Evolutionary conservation across 2,888 invertebrate species (phyloP).

Genomic region (Orchestes rusci): DNA sequence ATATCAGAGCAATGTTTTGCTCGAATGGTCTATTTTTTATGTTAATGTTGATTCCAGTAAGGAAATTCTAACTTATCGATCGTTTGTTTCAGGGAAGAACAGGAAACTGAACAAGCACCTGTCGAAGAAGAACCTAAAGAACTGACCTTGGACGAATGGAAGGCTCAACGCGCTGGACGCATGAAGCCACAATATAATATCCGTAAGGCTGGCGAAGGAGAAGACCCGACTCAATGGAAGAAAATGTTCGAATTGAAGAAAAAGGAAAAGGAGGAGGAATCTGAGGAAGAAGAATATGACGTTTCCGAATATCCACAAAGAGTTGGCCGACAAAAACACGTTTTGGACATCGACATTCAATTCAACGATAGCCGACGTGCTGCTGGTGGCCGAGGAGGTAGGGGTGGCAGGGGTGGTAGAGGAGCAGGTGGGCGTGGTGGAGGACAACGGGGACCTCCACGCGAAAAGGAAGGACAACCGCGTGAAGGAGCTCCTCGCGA

Average conservation of each 20-base stretch:
- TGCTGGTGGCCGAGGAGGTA: constrained; percentile 55
- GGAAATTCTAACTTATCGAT: too few species aligned
- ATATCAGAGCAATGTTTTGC: too few species aligned
- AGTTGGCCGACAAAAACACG: constrained; percentile 77
- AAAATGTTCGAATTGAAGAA: constrained; percentile 75
- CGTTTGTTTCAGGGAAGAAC: constrained; percentile 38
- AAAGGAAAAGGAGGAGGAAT: constrained; percentile 54
- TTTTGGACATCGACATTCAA: constrained; percentile 81
- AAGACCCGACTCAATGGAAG: constrained; percentile 87
- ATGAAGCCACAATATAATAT: constrained; percentile 83
- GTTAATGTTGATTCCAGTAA: too few species aligned
- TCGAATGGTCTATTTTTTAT: too few species aligned
- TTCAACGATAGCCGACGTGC: constrained; percentile 75
- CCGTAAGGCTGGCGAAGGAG: constrained; percentile 91
- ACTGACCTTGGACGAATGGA: constrained; percentile 92
- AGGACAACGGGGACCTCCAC: constrained; percentile 34
- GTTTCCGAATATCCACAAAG: constrained; percentile 76
- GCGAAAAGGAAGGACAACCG: constrained; percentile 37
- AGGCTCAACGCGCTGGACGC: constrained; percentile 74
- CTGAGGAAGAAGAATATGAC: constrained; percentile 56
- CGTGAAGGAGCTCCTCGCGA: constrained; percentile 33
- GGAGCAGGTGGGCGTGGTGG: constrained; percentile 42
- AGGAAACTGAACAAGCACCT: constrained; percentile 37
- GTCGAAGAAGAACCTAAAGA: constrained; percentile 76
- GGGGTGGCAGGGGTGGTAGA: constrained; percentile 46